These are phyloP conservation scores for Antrozous pallidus DNA, from an alignment of 2,797 vertebrate species.

Conservation along the genomic window DNA sequence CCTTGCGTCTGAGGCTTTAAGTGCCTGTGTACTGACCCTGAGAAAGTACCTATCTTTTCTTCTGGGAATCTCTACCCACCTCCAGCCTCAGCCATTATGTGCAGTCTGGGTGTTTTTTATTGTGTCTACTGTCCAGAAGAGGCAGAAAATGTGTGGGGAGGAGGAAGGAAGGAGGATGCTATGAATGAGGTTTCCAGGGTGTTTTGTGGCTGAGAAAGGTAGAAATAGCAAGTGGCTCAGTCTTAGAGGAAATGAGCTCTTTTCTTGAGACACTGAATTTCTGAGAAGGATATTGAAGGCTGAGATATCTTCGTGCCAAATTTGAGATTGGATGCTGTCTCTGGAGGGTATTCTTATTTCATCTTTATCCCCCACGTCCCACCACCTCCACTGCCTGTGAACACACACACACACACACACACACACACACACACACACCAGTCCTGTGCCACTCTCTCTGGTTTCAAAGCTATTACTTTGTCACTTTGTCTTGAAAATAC, in stretches of 20 bases:
- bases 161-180: neutral
- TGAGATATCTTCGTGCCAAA: neutral
- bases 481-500: neutral
- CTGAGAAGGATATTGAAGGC: neutral
- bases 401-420: neutral
- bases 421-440: neutral
- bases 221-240: neutral
- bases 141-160: neutral
- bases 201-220: neutral
- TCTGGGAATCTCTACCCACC: neutral
- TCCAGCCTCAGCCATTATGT: neutral
- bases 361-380: neutral
- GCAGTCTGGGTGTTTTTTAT: neutral
- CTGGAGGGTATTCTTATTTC: neutral
- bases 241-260: neutral
- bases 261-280: neutral
- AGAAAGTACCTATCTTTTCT: neutral
- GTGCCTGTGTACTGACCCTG: neutral
- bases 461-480: neutral
- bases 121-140: neutral
- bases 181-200: neutral
- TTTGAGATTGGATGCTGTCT: neutral
- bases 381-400: neutral
- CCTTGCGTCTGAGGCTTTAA: constrained; percentile 5
- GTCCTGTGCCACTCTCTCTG: neutral